Percentiles rank a stretch among this genome's conserved stretches.
Conservation (phyloP, 2,888 invertebrate genomes). For the Andrena praecox region DNA sequence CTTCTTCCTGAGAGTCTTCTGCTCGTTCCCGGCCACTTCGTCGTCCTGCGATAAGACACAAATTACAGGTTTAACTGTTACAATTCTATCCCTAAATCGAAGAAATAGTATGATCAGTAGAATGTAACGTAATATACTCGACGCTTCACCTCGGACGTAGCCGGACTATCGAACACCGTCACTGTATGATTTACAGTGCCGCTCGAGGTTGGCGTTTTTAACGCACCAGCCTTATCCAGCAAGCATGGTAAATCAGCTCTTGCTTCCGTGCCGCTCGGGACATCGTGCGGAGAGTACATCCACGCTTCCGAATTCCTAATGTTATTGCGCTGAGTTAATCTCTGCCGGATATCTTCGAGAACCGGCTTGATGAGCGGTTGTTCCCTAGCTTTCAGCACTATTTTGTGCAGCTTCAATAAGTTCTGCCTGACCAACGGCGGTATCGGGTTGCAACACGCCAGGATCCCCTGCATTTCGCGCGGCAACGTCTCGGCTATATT, state of each 20-base stretch:
- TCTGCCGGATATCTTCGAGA: slow-evolving; percentile 77
- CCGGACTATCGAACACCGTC: slow-evolving; percentile 78
- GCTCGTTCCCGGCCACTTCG: slow-evolving; percentile 55
- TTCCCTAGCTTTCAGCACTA: slow-evolving; percentile 90
- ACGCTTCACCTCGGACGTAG: slow-evolving; percentile 72
- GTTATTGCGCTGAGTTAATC: slow-evolving; percentile 77
- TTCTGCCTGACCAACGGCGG: slow-evolving; percentile 91
- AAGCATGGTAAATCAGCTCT: slow-evolving; percentile 81
- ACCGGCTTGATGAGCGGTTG: slow-evolving; percentile 87
- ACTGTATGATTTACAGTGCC: slow-evolving; percentile 57
- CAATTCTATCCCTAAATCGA: not conserved
- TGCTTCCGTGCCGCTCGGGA: slow-evolving; percentile 77
- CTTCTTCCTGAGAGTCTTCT: slow-evolving; percentile 66
- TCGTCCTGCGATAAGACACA: slow-evolving; percentile 78
- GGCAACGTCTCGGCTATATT: slow-evolving; percentile 95
- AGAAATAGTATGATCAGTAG: not conserved
- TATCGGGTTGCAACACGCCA: slow-evolving; percentile 97
- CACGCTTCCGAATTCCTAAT: slow-evolving; percentile 72
- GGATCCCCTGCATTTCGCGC: slow-evolving; percentile 95
- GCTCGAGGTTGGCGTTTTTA: not conserved
- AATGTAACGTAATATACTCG: not conserved
- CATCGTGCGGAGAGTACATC: slow-evolving; percentile 79
- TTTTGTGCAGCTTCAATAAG: slow-evolving; percentile 87
- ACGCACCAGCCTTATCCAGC: slow-evolving; percentile 58
- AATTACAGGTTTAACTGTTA: not conserved